phyloP scores from a whole-genome alignment of 2,888 invertebrate genomes.

The Maniola hyperantus region DNA sequence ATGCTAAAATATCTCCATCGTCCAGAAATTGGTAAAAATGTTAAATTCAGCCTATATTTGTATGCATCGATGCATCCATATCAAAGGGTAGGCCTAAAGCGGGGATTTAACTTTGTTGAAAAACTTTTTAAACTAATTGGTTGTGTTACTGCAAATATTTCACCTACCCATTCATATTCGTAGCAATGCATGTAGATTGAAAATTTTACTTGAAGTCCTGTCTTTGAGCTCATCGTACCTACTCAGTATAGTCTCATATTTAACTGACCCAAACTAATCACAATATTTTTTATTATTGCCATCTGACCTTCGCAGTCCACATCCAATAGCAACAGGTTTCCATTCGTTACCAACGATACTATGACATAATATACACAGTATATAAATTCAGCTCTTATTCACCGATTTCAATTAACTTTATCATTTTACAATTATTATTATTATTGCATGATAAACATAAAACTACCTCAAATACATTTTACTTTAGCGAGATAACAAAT shows the following conservation, averaged over 20 bases:
- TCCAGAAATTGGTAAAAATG: slow-evolving; percentile 52
- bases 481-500: slow-evolving; percentile 5
- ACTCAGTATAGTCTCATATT: background rate
- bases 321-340: too few relatives aligned
- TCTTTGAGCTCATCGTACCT: background rate
- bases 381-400: too few relatives aligned
- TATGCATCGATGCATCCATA: slow-evolving; percentile 29
- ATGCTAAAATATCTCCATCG: slow-evolving; percentile 52
- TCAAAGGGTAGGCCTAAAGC: slow-evolving; percentile 23
- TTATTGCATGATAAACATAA: background rate
- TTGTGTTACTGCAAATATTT: slow-evolving; percentile 12
- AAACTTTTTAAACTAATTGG: slow-evolving; percentile 27
- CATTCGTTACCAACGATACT: too few relatives aligned
- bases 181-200: background rate
- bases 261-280: too few relatives aligned
- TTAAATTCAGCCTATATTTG: slow-evolving; percentile 41
- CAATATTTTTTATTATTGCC: too few relatives aligned
- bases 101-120: slow-evolving; percentile 25
- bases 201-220: background rate
- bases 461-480: background rate
- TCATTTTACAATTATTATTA: background rate
- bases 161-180: slow-evolving; percentile 1
- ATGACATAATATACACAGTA: too few relatives aligned
- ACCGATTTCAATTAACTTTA: background rate
- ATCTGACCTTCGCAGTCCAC: too few relatives aligned